A percentile compares a stretch with the other conserved stretches of the same genome.
These are phyloP conservation scores for Tryphoninae sp. DNA, from an alignment of 2,888 invertebrate genomes.

Conservation along the genomic window DNA sequence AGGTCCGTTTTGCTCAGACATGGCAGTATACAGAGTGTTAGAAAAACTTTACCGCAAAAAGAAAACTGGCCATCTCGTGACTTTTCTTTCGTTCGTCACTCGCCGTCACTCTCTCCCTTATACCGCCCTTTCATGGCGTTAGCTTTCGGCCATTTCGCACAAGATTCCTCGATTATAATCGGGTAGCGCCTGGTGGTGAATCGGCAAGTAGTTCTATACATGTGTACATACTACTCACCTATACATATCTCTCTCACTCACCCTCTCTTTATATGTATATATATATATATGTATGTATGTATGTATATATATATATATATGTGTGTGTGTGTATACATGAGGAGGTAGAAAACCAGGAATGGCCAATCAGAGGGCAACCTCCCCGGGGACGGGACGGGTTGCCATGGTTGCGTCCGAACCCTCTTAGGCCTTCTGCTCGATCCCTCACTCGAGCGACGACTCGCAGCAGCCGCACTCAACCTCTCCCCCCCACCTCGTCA, in stretches of 20 bases:
- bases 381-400: slow-evolving; percentile 80
- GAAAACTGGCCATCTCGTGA: slow-evolving; percentile 13
- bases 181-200: slow-evolving; percentile 73
- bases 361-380: slow-evolving; percentile 81
- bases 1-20: neutral
- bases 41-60: slow-evolving; percentile 18
- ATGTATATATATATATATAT: slow-evolving; percentile 48
- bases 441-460: slow-evolving; percentile 73
- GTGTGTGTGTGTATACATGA: slow-evolving; percentile 49
- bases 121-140: slow-evolving; percentile 58
- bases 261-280: slow-evolving; percentile 29
- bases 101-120: slow-evolving; percentile 57
- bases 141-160: slow-evolving; percentile 74
- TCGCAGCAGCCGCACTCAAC: slow-evolving; percentile 51
- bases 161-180: slow-evolving; percentile 78
- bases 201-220: slow-evolving; percentile 67
- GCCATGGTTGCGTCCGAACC: slow-evolving; percentile 81
- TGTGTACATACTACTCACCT: slow-evolving; percentile 24
- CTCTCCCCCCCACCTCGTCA: slow-evolving; percentile 48
- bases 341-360: slow-evolving; percentile 78
- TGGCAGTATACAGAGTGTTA: neutral
- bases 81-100: slow-evolving; percentile 45
- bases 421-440: slow-evolving; percentile 80
- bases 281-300: slow-evolving; percentile 19
- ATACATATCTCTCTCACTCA: slow-evolving; percentile 21